Conservation (phyloP, 37 sponge, comb jelly and placozoan species). For the Halisarca cf. caerulea region DNA sequence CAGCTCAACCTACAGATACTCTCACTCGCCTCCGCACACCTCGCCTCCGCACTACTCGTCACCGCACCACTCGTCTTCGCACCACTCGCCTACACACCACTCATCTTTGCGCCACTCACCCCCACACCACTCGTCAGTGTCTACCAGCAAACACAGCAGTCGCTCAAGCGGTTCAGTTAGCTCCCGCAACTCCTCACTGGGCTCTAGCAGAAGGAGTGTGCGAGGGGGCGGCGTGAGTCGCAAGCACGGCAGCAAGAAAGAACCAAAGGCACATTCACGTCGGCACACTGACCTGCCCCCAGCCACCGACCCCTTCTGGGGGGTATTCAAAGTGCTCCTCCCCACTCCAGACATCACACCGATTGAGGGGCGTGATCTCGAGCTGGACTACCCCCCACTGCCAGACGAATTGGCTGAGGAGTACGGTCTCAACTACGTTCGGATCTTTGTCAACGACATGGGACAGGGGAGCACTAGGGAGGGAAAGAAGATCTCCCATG, state of each 20-base stretch:
- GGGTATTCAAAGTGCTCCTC: neutral
- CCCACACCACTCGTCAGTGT: too few species aligned
- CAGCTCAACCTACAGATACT: too few species aligned
- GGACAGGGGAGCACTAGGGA: neutral
- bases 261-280: neutral
- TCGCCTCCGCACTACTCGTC: too few species aligned
- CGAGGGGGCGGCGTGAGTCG: neutral
- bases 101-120: too few species aligned
- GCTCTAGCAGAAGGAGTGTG: neutral
- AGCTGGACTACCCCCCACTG: slow-evolving; percentile 4
- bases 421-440: neutral
- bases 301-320: slow-evolving; percentile 27
- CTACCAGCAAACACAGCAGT: too few species aligned
- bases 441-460: neutral
- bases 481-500: too few species aligned
- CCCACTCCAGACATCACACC: slow-evolving; percentile 29
- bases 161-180: too few species aligned
- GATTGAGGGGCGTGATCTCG: neutral
- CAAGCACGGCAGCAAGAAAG: neutral
- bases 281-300: slow-evolving; percentile 9
- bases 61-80: too few species aligned
- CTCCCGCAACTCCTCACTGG: too few species aligned
- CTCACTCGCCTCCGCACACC: too few species aligned
- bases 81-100: too few species aligned
- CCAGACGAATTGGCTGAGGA: neutral